Percentiles rank a stretch among this genome's conserved stretches.
Conservation (phyloP, 2,113 vertebrate species). For the Peromyscus californicus region DNA sequence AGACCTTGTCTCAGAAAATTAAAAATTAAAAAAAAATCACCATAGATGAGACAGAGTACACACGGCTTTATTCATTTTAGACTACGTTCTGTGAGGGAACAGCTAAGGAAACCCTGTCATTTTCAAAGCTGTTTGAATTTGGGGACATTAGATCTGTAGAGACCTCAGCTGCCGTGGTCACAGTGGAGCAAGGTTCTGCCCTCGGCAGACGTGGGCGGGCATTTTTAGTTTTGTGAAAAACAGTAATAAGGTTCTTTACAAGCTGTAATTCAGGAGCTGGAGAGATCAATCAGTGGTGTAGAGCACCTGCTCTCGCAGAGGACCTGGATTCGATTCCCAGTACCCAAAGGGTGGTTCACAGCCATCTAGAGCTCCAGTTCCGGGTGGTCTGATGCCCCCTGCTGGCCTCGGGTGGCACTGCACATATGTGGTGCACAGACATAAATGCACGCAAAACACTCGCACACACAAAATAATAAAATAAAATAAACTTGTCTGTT, state of each 20-base stretch:
- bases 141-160: rapidly evolving
- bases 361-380: not conserved
- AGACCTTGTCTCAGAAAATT: not conserved
- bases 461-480: not conserved
- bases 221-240: not conserved
- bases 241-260: not conserved
- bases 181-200: rapidly evolving
- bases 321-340: not conserved
- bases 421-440: not conserved
- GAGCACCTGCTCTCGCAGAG: not conserved
- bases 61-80: not conserved
- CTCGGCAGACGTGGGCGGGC: rapidly evolving
- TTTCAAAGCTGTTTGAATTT: not conserved
- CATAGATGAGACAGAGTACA: not conserved
- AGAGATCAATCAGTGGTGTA: not conserved
- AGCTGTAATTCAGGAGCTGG: not conserved
- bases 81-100: not conserved
- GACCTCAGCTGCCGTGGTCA: not conserved
- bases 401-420: not conserved
- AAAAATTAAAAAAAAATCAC: rapidly evolving
- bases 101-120: not conserved
- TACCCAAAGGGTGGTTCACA: not conserved
- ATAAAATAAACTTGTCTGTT: not conserved
- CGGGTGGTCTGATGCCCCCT: not conserved
- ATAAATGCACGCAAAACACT: not conserved